Base-by-base conservation (phyloP, 2,797 vertebrate genomes). In the Sebastes iracundus region DNA sequence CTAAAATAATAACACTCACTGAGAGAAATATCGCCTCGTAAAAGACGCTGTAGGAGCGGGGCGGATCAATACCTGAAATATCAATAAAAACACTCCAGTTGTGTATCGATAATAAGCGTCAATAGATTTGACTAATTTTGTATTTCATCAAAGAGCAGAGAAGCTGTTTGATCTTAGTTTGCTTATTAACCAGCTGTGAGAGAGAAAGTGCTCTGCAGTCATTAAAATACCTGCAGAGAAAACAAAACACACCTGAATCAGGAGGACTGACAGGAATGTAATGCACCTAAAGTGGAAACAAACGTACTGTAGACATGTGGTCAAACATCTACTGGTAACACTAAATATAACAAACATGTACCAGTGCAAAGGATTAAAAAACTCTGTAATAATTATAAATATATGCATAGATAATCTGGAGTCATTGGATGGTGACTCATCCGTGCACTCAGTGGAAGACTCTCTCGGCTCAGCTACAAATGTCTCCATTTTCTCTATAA, bases 401-500 rank as follows among this genome's bases (percentile, higher is more conserved):
- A 49, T 16, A 42, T 16, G 13, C 38, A 16, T 16, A 42, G 13
- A 42, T 42, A 42, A 42, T 42, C 35, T 6, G 35, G 35, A 38
- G 33, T 33, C 33, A 33, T 0, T 33, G 35, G 35, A 38, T 38
- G 35, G 35, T 38, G 35, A 38, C 11, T 13, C 12, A 38, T 38
- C 35, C 12, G 12, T 38, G 46, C 18, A 49, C 63, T 23, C 65
- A 69, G 18, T 12, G 4, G 38, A 75, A 28, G 27, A 35, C 35
- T 38, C 64, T 77, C 52, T 59, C 5, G 25, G 63, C 83, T 72
- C 9, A 25, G 35, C 25, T 55, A 38, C 35, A 38, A 27, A 46
- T 4, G 62, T 59, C 68, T 69, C 10, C 18, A 35, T 66, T 55
- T 75, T 33, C 27, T 14, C 52, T 67, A 52, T 79, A 79, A 79